phyloP scores from a whole-genome alignment of 92 coral and sea anemone genomes.

The Muricea muricata region DNA sequence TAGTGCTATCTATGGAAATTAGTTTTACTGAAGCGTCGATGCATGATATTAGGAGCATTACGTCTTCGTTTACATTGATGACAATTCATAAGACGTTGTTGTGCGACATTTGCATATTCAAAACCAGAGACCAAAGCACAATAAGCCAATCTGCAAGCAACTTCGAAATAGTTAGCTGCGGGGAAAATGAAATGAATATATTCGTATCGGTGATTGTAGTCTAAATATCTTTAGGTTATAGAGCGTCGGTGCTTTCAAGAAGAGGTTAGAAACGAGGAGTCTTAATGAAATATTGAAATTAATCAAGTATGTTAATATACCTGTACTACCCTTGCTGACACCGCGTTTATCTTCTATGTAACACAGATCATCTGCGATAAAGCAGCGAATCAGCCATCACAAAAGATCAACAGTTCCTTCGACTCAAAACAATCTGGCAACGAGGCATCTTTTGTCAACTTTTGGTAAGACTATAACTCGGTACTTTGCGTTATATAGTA shows the following conservation, averaged over 20 bases:
- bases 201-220: neutral
- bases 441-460: neutral
- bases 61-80: too few relatives aligned
- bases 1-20: too few relatives aligned
- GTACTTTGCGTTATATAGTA: neutral
- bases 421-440: neutral
- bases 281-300: slow-evolving; percentile 9
- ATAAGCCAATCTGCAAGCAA: too few relatives aligned
- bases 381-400: neutral
- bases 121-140: too few relatives aligned
- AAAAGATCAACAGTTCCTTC: neutral
- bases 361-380: slow-evolving; percentile 48
- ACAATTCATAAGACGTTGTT: too few relatives aligned
- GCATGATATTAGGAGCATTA: too few relatives aligned
- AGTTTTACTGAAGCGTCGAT: too few relatives aligned
- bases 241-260: too few relatives aligned
- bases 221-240: neutral
- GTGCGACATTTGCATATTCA: too few relatives aligned
- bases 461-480: neutral
- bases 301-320: slow-evolving; percentile 22
- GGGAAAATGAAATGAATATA: too few relatives aligned
- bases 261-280: slow-evolving; percentile 21
- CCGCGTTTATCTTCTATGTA: slow-evolving; percentile 20
- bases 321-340: slow-evolving; percentile 13
- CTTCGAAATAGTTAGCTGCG: too few relatives aligned